Percentiles rank a stretch among this genome's conserved stretches.
phyloP scores from a whole-genome alignment of 2,113 vertebrate genomes.

The Nematolebias whitei region DNA sequence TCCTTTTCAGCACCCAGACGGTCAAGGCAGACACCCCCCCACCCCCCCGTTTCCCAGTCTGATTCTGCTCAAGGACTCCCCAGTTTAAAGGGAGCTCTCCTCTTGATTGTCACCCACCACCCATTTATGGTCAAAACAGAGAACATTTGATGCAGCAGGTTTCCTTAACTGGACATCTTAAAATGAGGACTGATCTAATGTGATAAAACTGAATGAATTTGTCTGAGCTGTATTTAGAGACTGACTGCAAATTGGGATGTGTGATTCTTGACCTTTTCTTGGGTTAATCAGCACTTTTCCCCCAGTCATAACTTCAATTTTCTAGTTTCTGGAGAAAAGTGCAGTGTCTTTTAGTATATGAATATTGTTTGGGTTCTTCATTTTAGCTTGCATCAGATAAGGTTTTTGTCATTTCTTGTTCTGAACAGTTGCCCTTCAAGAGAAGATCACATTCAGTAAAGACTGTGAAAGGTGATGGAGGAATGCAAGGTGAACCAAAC shows the following conservation, averaged over 20 bases:
- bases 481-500: constrained; percentile 3
- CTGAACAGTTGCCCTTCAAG: not conserved
- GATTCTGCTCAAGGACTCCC: not conserved
- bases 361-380: too few species aligned
- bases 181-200: too few species aligned
- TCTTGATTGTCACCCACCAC: not conserved
- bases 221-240: too few species aligned
- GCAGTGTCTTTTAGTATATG: too few species aligned
- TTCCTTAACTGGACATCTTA: too few species aligned
- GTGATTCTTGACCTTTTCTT: too few species aligned
- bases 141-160: not conserved
- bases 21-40: not conserved
- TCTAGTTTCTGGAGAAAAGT: too few species aligned
- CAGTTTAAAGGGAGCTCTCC: not conserved
- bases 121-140: not conserved
- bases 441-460: not conserved
- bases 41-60: too few species aligned
- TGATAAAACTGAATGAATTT: not conserved
- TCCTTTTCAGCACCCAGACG: not conserved
- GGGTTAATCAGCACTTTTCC: too few species aligned
- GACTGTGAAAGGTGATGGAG: constrained; percentile 2
- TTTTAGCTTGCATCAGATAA: constrained; percentile 2
- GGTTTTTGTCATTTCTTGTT: constrained; percentile 10
- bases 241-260: too few species aligned
- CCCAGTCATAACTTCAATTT: too few species aligned